Base-by-base conservation (phyloP, 1,140 invertebrate genomes). In the Babylonia areolata region DNA sequence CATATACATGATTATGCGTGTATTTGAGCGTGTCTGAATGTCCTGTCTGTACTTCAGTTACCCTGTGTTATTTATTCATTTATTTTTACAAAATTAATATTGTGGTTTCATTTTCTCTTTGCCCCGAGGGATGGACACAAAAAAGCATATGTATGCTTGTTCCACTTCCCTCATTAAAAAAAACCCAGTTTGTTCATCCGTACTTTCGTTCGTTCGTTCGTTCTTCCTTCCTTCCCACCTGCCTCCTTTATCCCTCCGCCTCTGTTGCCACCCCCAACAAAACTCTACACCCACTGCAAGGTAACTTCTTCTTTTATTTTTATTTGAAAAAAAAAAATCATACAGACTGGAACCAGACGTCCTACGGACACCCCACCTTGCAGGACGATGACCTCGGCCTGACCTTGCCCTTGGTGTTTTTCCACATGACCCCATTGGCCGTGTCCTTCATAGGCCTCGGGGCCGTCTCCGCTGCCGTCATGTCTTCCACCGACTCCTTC, bases 401-500 rank as follows among this genome's bases (percentile, higher is more conserved):
- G 96, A 98, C 99, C 83, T 95, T 99, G 77, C 99, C 99, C 11
- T 96, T 99, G 96, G 98, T 99, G 12, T 95, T 99, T 90, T 98
- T 99, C 93, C 97, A 99, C 92, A 95, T 99, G 17, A 99, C 98
- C 3, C 98, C 98, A 0, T 90, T 91, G 93, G 97, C 97, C 94
- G 97, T 99, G 2, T 97, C 98, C 3, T 99, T 99, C 95, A 97
- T 99, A 92, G 98, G 98, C 0, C 95, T 99, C 87, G 98, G 98
- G 0, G 98, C 98, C 33, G 98, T 99, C 3, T 99, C 98, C 0
- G 98, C 98, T 2, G 98, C 98, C n/a, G 98, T 99, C 51, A 99
- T 99, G 98, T 99, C 98, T 37, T 99, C 98, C 3, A 98, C 98
- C 0, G 98, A 99, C 94, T 99, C 98, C 64, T 99, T 98, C 86